Evolutionary conservation across 2,888 invertebrate species (phyloP), one percentile per base, ranked within the genome.

Genomic region (Anthophora plumipes): DNA sequence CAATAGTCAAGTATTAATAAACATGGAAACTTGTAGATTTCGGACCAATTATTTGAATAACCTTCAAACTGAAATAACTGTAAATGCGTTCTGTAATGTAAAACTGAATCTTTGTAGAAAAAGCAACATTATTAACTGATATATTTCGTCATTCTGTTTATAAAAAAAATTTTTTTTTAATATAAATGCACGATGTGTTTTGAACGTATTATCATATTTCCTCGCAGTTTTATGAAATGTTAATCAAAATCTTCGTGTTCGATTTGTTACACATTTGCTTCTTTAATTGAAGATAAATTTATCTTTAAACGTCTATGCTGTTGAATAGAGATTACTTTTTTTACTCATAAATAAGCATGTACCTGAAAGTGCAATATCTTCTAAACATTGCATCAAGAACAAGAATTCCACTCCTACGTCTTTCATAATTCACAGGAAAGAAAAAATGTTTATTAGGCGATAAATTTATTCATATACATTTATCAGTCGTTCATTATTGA

Each of bases 311-410:
- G 17, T 43, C 12, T 57, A 54, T 46, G 37, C 39, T 25, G 25
- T 17, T n/a, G n/a, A 71, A 59, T n/a, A 48, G 14, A 22, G 39
- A 73, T 54, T 59, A 37, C 8, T 52, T 22, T 63, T 50, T 48
- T 76, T 39, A 3, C n/a, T 77, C 39, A 67, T 61, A 48, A 70
- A 73, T 70, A 71, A 43, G 20, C 64, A 71, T 48, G 14, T 54
- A 50, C 46, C 25, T 68, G 31, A 60, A 63, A 77, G 74, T 78
- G 89, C 87, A 89, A 89, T 83, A 78, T 70, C 72, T 87, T 72
- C 63, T 57, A 71, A 70, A 43, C 72, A 77, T 89, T 89, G 85
- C 89, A 87, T 89, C 89, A 89, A 86, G 86, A 72, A 76, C 77
- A 52, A 84, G 67, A 83, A 79, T 84, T 86, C 80, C 75, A 59